A percentile compares a stretch with the other conserved stretches of the same genome.
Evolutionary conservation across 2,888 invertebrate genomes (phyloP).

Genomic region (Xestia rhomboidea): DNA sequence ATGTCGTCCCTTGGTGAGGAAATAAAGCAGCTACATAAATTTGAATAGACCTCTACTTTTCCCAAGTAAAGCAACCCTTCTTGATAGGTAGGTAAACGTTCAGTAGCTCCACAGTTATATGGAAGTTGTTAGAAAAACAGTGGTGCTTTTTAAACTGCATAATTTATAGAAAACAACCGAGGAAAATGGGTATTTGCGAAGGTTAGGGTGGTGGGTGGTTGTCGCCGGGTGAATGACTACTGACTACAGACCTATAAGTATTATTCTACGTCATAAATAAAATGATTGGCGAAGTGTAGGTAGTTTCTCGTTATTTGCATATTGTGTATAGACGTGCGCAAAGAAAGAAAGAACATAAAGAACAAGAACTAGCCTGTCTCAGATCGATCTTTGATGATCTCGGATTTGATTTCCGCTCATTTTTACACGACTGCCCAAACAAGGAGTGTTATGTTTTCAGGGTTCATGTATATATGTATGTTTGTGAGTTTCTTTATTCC

Average conservation of each 20-base stretch:
- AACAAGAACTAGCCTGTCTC: not conserved
- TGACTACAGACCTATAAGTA: slow-evolving; percentile 10
- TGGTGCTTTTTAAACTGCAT: slow-evolving; percentile 39
- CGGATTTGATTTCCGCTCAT: slow-evolving; percentile 10
- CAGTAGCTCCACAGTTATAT: slow-evolving; percentile 20
- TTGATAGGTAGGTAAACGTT: slow-evolving; percentile 22
- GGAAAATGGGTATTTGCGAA: slow-evolving; percentile 29
- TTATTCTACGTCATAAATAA: slow-evolving; percentile 20
- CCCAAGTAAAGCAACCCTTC: slow-evolving; percentile 22
- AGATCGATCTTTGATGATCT: slow-evolving; percentile 14
- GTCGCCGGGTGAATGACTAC: slow-evolving; percentile 17
- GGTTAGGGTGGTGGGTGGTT: slow-evolving; percentile 33
- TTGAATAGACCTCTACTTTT: slow-evolving; percentile 11
- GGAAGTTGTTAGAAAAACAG: slow-evolving; percentile 34
- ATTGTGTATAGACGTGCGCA: not conserved
- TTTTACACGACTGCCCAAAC: too few relatives aligned
- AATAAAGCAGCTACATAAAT: not conserved
- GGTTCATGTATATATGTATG: too few relatives aligned
- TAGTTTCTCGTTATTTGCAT: not conserved
- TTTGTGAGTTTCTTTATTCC: too few relatives aligned
- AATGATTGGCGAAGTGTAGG: slow-evolving; percentile 14
- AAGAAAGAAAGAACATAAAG: too few relatives aligned
- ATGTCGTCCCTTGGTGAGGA: not conserved
- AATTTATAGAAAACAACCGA: slow-evolving; percentile 41
- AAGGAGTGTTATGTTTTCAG: too few relatives aligned